Evolutionary conservation across 1,140 invertebrate species (phyloP).

Genomic region (Globodera rostochiensis): DNA sequence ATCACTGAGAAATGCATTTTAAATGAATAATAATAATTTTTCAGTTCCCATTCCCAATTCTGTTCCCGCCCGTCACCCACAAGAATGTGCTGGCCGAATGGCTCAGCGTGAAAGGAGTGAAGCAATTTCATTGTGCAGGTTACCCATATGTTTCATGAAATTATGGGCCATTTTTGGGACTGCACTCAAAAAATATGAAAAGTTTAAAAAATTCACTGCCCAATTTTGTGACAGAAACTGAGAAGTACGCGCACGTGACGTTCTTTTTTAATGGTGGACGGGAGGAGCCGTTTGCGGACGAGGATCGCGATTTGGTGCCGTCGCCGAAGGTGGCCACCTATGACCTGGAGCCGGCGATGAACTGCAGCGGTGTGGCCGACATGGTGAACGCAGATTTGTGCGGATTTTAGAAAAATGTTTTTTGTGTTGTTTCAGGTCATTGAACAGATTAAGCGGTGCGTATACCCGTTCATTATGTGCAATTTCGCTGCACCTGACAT

Average conservation of each 20-base stretch:
- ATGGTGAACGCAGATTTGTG: slow-evolving; percentile 52
- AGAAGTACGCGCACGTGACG: slow-evolving; percentile 70
- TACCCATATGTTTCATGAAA: no score
- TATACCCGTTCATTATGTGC: slow-evolving; percentile 69
- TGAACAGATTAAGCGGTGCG: slow-evolving; percentile 65
- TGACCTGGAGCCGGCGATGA: slow-evolving; percentile 69
- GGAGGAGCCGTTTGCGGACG: slow-evolving; percentile 67
- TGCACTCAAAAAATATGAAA: neutral
- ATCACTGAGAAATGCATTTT: no score
- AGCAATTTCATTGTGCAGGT: slow-evolving; percentile 69
- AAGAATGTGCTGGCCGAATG: slow-evolving; percentile 69
- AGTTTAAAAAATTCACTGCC: neutral
- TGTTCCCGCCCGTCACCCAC: slow-evolving; percentile 67
- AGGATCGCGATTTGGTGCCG: slow-evolving; percentile 68
- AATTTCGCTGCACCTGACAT: slow-evolving; percentile 70
- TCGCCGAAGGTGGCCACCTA: slow-evolving; percentile 70
- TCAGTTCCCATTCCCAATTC: slow-evolving; percentile 66
- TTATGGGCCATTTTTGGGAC: neutral
- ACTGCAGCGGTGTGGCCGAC: slow-evolving; percentile 66
- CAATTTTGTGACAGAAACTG: slow-evolving; percentile 65
- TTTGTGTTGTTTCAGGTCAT: slow-evolving; percentile 60
- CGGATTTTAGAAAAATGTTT: no score
- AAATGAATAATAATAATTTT: neutral
- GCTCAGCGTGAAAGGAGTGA: slow-evolving; percentile 62
- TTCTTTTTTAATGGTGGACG: slow-evolving; percentile 70